Evolutionary conservation across 1,140 invertebrate genomes (phyloP), one percentile per base, ranked within the genome.

Genomic region (Bacillus rossius): DNA sequence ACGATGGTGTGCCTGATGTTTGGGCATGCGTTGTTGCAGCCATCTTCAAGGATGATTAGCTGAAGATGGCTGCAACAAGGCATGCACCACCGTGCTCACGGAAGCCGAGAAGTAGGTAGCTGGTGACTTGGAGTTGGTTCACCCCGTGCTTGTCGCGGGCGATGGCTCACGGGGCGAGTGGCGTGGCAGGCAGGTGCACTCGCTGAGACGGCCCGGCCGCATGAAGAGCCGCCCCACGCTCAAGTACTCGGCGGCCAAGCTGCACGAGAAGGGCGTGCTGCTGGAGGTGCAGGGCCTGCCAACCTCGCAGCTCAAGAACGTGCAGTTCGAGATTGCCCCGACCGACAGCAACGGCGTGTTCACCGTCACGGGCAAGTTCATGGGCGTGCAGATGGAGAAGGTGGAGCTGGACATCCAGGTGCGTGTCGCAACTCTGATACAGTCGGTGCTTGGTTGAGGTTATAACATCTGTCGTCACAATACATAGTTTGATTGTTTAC

Each of bases 301-400:
- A 0, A 68, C 71, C 0, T 77, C 77, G 2, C 85, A 87, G 63
- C 85, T 88, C 65, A 91, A 90, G 71, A 90, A 90, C 67, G 83
- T 89, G 0, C 78, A 84, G 58, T 91, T 92, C 72, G 88, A 91
- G 69, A 89, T 92, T 51, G 77, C 77, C 14, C 84, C 87, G 1
- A 84, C 84, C 1, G 82, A 86, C 38, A 76, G 78, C 23, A 81
- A 80, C 57, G 88, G 88, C 10, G 71, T 87, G 1, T 92, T 91
- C 71, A 79, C 79, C 5, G 80, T 91, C 0, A 81, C 82, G 62
- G 88, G 85, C 13, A 89, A 88, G 65, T 90, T 90, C 64, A 87
- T 92, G 86, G 88, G 88, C 0, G 84, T 89, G 1, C 81, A 83
- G 65, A 82, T 91, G 80, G 87, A 91, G 67, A 85, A 84, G 57